Evolutionary conservation across 2,797 vertebrate species (phyloP), one percentile per base, ranked within the genome.

Genomic region (Cercopithecus neglectus): DNA sequence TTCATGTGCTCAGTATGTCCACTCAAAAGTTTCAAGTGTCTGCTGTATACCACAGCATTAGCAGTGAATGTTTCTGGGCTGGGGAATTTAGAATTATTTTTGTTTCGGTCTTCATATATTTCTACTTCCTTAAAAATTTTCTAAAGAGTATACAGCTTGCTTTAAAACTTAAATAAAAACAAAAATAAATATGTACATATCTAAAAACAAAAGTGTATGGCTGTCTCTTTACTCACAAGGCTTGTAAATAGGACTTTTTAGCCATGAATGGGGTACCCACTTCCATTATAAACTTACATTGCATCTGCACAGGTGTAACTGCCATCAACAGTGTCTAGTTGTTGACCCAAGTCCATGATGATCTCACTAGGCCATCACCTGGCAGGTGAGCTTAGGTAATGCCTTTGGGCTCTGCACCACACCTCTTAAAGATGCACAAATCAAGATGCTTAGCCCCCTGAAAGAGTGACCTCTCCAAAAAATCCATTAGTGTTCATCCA

Each of bases 151-250:
- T 75, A 88, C 50, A 16, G 4, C 39, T 96, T 86, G 44, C 79
- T 88, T 85, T 91, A 64, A 97, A 97, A 75, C 70, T 82, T 92
- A 96, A 90, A 76, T 89, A 57, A 89, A 83, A 94, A 78, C 57
- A 76, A 57, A 89, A 39, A 84, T 50, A 75, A 0, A 30, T 70
- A 80, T 70, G 16, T 70, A 50, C 22, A 64, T 50, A 85, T 50
- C 44, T 59, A 36, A 41, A 83, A 55, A 67, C n/a, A n/a, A 96
- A 95, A 92, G 12, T 61, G 8, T 84, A 84, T 33, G 81, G 46
- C 17, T 74, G 1, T 88, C 85, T 78, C n/a, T 86, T 89, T 91
- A 21, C 72, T 91, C 64, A 85, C 6, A 39, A 67, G 8, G 14
- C 70, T 82, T 94, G 70, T 86, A 61, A 89, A 85, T 67, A 30